A percentile compares a stretch with the other conserved stretches of the same genome.
Conservation (phyloP, 2,888 invertebrate species). For the Oscheius sp. region DNA sequence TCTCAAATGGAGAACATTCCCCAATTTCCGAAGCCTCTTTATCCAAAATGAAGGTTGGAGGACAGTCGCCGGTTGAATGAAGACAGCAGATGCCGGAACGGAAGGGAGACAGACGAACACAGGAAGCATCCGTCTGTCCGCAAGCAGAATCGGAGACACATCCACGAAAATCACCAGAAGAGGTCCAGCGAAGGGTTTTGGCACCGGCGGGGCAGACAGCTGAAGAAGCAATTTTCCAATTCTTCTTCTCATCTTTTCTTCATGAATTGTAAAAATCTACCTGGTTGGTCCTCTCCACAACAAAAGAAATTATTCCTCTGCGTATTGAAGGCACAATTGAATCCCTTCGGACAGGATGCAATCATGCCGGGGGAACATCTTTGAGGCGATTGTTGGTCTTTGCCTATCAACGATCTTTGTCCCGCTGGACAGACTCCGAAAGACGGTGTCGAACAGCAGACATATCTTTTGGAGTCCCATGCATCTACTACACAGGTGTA, state of each 20-base stretch:
- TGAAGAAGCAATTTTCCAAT: background rate
- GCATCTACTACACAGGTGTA: constrained; percentile 51
- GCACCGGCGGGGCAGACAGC: constrained; percentile 44
- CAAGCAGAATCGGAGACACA: constrained; percentile 54
- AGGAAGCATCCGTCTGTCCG: constrained; percentile 38
- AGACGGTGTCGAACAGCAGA: constrained; percentile 60
- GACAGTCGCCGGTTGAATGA: constrained; percentile 46
- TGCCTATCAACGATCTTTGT: constrained; percentile 56
- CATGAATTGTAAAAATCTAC: constrained; percentile 8
- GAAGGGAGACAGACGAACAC: constrained; percentile 35
- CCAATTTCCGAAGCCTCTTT: constrained; percentile 42
- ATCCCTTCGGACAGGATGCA: constrained; percentile 53
- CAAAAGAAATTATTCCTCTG: constrained; percentile 57
- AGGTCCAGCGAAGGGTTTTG: constrained; percentile 36
- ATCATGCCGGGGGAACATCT: constrained; percentile 49
- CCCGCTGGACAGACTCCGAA: constrained; percentile 58
- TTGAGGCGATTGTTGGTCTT: constrained; percentile 53
- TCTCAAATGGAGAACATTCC: constrained; percentile 57
- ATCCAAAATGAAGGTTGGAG: constrained; percentile 58
- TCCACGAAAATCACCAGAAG: constrained; percentile 41
- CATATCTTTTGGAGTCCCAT: constrained; percentile 46
- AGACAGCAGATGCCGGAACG: constrained; percentile 55
- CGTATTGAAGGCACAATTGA: constrained; percentile 55
- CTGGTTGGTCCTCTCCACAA: constrained; percentile 47
- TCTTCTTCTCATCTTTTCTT: too few relatives aligned